Conservation (phyloP, 2,797 vertebrate genomes). For the Melanotaenia parkinsoni region DNA sequence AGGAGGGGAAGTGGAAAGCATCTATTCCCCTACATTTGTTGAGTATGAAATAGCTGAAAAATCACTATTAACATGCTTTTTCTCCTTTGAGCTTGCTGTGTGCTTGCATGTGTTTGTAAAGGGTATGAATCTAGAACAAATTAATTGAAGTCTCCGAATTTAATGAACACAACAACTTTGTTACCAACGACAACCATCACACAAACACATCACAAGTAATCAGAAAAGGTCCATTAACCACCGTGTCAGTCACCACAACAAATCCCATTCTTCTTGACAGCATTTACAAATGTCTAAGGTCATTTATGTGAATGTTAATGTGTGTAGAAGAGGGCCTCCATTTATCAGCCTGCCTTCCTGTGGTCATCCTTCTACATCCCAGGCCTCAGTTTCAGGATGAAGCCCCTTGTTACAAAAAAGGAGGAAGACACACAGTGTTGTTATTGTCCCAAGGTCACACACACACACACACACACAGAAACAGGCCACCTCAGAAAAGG, state of each 20-base stretch:
- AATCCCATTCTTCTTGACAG: neutral
- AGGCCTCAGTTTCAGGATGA: slow-evolving; percentile 42
- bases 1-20: slow-evolving; percentile 25
- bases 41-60: slow-evolving; percentile 45
- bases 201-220: slow-evolving; percentile 4
- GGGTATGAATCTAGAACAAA: slow-evolving; percentile 62
- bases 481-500: slow-evolving; percentile 70
- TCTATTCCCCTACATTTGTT: slow-evolving; percentile 36
- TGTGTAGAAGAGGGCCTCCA: slow-evolving; percentile 2
- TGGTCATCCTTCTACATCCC: slow-evolving; percentile 22
- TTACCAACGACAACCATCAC: slow-evolving; percentile 30
- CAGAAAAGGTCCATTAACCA: slow-evolving; percentile 13
- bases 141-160: slow-evolving; percentile 52
- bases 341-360: slow-evolving; percentile 21
- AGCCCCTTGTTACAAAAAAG: slow-evolving; percentile 37
- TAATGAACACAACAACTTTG: slow-evolving; percentile 61
- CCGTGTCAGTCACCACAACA: slow-evolving; percentile 12
- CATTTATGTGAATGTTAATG: neutral
- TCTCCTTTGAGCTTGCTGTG: neutral
- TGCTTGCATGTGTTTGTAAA: slow-evolving; percentile 30
- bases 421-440: slow-evolving; percentile 38
- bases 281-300: neutral
- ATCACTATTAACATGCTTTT: slow-evolving; percentile 33
- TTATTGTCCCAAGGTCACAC: slow-evolving; percentile 73
- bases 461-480: slow-evolving; percentile 39